Evolutionary conservation across 92 coral and sea anemone genomes (phyloP), one percentile per base, ranked within the genome.

Genomic region (Epizoanthus illoricatus): DNA sequence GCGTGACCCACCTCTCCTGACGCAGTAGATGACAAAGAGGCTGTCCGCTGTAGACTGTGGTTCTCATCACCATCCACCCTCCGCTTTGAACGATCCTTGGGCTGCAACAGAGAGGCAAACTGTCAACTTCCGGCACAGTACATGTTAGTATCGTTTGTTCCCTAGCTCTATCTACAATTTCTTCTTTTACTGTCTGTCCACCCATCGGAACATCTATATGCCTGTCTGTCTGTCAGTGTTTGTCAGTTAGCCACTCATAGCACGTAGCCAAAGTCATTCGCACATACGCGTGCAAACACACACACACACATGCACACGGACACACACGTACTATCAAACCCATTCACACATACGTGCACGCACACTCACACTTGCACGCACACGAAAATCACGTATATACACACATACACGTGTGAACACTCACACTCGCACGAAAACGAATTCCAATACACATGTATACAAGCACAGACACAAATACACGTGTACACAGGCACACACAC

Each of bases 11-110:
- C 94, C 94, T 91, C 94, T 23, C 55, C 71, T 13, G 94, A 91
- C 33, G 92, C 92, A 19, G 79, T 88, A 65, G 94, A 91, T 9
- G 94, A 86, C 9, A 91, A 59, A 7, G 94, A 91, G 75, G 72
- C 69, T 52, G 82, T 65, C 4, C 92, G 84, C 57, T 88, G 72
- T 63, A 19, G 68, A n/a, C 12, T 19, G 21, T 70, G 89, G 28
- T 84, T 79, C 54, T 72, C 86, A 18, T 63, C 62, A 3, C 20
- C 73, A 84, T 80, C 83, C 28, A 75, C 62, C 52, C 52, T 88
- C 73, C n/a, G 65, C 84, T 86, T 84, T 33, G 89, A 59, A 42
- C 86, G 89, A 62, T 81, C 86, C 56, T 86, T 86, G 0, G 89
- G 85, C 89, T 86, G 70, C 7, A 24, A 75, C 66, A 80, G 24